phyloP scores from a whole-genome alignment of 2,113 vertebrate species.

The Ciconia maguari region DNA sequence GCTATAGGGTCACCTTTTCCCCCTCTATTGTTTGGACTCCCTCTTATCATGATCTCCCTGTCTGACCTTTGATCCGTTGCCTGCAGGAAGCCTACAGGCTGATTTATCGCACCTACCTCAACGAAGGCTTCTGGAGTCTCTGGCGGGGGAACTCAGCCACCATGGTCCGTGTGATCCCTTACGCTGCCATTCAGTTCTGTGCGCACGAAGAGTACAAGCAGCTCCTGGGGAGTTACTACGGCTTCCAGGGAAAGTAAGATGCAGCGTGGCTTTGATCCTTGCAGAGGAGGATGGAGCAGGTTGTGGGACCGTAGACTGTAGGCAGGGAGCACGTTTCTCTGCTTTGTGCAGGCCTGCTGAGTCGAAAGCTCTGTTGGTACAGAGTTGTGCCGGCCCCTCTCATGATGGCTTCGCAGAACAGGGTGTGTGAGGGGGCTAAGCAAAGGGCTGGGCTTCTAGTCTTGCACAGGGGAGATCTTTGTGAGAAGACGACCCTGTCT shows the following conservation, averaged over 20 bases:
- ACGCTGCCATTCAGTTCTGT: conserved; percentile 97
- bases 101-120: conserved; percentile 93
- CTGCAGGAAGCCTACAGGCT: conserved; percentile 90
- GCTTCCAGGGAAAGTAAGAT: conserved; percentile 91
- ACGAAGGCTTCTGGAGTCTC: conserved; percentile 90
- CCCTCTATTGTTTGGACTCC: not conserved
- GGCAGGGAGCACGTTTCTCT: not conserved
- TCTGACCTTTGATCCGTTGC: not conserved
- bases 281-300: not conserved
- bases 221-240: conserved; percentile 87
- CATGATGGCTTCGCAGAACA: not conserved
- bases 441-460: not conserved
- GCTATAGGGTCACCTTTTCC: not conserved
- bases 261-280: not conserved
- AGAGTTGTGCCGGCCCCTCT: not conserved
- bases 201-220: conserved; percentile 94
- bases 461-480: not conserved
- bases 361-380: not conserved
- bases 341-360: not conserved
- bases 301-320: not conserved
- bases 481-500: not conserved
- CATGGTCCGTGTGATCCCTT: conserved; percentile 96
- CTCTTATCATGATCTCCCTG: not conserved
- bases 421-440: not conserved
- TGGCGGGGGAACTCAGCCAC: conserved; percentile 98